Base-by-base conservation (phyloP, 2,113 vertebrate species). In the Herpetotheres cachinnans region DNA sequence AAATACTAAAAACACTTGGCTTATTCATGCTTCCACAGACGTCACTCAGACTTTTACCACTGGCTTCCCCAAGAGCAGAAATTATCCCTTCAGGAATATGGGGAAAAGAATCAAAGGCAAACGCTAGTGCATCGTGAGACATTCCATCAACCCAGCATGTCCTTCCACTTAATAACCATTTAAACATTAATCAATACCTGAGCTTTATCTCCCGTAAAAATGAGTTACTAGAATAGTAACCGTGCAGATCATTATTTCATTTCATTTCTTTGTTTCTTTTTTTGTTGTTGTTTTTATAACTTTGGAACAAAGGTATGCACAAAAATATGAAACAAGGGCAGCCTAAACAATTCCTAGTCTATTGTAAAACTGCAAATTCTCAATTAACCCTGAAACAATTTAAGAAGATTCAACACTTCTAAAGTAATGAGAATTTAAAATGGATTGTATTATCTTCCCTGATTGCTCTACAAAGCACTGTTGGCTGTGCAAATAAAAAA, bases 371-470 rank as follows among this genome's bases (percentile, higher is more conserved):
- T 93, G 92, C 72, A 96, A 94, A 94, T 91, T 96, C 86, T 72
- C 83, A 72, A 95, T 93, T 92, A 96, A 97, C 80, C 85, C 90
- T 7, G 18, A 85, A 96, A 89, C 96, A 96, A 97, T 94, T 95
- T 92, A 86, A 56, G 81, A 86, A 82, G 81, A 86, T 89, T 97
- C 96, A 95, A 85, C 56, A 84, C 92, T 95, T 97, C 74, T 89
- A 24, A 97, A 89, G 94, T 94, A 96, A 96, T 92, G 92, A 95
- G 92, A 92, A 92, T 89, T 93, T 93, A 96, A 97, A 96, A 94
- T 90, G 90, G 91, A 79, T 94, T 46, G 5, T 84, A 83, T 93
- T 97, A 96, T 92, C 94, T 96, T 88, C 83, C 58, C 90, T 93
- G 96, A 96, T 95, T 91, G 90, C 73, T 88, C 91, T 78, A 63